phyloP scores from a whole-genome alignment of 2,113 vertebrate genomes.

The Rhadina sibilatrix region DNA sequence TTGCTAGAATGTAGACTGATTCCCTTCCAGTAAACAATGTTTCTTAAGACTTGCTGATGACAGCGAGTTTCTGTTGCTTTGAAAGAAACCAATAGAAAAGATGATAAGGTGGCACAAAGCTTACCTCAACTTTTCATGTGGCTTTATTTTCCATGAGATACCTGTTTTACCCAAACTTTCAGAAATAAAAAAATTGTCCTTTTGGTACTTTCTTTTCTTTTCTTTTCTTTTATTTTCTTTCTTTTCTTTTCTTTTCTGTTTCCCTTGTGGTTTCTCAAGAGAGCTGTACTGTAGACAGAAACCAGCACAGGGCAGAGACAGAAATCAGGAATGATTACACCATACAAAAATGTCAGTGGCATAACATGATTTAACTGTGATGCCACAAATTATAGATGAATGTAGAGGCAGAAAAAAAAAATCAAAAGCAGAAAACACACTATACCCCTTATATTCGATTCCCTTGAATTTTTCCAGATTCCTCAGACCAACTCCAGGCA shows the following conservation, averaged over 20 bases:
- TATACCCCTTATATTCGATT: slow-evolving; percentile 28
- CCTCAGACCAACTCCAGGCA: slow-evolving; percentile 40
- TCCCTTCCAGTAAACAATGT: not conserved
- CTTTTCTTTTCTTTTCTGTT: too few species aligned
- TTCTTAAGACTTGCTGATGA: not conserved
- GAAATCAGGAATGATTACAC: slow-evolving; percentile 31
- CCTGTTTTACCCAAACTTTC: not conserved
- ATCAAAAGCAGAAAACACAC: slow-evolving; percentile 42
- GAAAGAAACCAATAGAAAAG: not conserved
- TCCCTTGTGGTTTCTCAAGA: not conserved
- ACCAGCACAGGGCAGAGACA: slow-evolving; percentile 25
- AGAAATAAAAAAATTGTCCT: not conserved
- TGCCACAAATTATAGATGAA: slow-evolving; percentile 76
- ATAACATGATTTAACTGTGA: slow-evolving; percentile 61
- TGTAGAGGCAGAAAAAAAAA: slow-evolving; percentile 60
- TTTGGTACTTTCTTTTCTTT: too few species aligned
- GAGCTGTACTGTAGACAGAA: slow-evolving; percentile 1
- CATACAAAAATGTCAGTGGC: slow-evolving; percentile 54
- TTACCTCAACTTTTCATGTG: not conserved
- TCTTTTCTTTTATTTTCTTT: too few species aligned
- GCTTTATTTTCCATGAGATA: not conserved
- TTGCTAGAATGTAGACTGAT: not conserved
- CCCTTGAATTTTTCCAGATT: slow-evolving; percentile 21
- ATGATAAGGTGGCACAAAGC: not conserved
- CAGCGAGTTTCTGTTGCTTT: not conserved